Conservation (phyloP, 2,113 vertebrate species). For the Chaetura pelagica region DNA sequence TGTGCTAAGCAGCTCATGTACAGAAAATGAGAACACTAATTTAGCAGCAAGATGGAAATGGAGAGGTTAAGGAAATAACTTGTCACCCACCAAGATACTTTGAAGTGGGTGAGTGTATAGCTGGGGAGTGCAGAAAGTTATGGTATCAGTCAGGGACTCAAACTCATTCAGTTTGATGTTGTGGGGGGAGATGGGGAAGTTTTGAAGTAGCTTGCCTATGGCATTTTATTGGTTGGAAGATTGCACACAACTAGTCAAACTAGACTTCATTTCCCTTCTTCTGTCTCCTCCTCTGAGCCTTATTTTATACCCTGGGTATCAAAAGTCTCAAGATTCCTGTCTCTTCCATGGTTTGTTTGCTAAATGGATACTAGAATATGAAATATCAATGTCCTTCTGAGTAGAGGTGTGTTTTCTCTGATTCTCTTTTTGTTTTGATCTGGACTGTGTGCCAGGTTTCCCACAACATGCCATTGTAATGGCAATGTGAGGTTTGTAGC, state of each 20-base stretch:
- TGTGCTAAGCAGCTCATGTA: neutral
- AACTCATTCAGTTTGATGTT: neutral
- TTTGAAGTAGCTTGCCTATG: neutral
- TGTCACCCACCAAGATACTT: neutral
- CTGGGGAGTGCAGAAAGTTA: neutral
- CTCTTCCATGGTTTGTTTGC: neutral
- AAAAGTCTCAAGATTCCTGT: neutral
- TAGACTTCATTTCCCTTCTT: neutral
- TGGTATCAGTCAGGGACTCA: neutral
- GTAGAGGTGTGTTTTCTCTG: neutral
- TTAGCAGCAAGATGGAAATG: neutral
- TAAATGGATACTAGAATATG: neutral
- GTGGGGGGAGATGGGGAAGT: neutral
- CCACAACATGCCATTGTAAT: neutral
- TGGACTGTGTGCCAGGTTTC: neutral
- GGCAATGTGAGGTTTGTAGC: neutral
- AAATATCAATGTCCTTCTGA: neutral
- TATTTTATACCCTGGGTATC: neutral
- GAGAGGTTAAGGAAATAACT: slow-evolving; percentile 14
- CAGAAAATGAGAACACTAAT: slow-evolving; percentile 12
- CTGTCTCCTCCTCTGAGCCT: neutral
- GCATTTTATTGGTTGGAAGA: neutral
- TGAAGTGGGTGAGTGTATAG: neutral
- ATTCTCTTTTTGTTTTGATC: neutral
- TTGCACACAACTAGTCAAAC: neutral